These are phyloP conservation scores for Probaryconus sp. DNA, from an alignment of 1,140 invertebrate genomes.

Conservation along the genomic window DNA sequence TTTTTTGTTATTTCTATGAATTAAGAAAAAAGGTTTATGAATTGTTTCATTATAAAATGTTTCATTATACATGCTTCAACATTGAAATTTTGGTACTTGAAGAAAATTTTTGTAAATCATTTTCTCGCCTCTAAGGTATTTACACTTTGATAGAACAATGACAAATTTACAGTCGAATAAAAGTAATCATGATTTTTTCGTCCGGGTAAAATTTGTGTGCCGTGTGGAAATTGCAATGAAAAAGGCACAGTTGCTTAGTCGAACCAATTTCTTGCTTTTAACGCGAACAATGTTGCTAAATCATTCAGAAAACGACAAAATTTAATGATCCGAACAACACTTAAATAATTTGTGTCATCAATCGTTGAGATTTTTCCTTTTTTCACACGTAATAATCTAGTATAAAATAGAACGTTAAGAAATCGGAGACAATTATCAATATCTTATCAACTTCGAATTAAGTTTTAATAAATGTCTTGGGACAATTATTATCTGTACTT, in stretches of 20 bases:
- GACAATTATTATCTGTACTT: background rate
- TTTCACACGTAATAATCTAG: too few relatives aligned
- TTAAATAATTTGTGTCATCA: too few relatives aligned
- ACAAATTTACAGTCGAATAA: conserved; percentile 57
- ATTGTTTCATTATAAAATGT: conserved; percentile 48
- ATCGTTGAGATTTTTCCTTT: too few relatives aligned
- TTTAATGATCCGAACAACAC: too few relatives aligned
- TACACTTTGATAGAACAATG: conserved; percentile 45
- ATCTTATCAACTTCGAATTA: too few relatives aligned
- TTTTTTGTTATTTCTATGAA: background rate
- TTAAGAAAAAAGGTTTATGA: conserved; percentile 11
- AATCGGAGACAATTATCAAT: too few relatives aligned
- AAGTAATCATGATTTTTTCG: conserved; percentile 38
- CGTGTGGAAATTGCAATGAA: conserved; percentile 52
- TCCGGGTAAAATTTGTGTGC: conserved; percentile 21
- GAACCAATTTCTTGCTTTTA: conserved; percentile 45
- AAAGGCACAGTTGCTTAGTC: conserved; percentile 59
- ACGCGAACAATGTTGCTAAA: too few relatives aligned
- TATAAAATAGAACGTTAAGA: too few relatives aligned
- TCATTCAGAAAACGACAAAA: too few relatives aligned
- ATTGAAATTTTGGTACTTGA: conserved; percentile 38
- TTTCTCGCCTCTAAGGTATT: conserved; percentile 40
- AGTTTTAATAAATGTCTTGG: background rate
- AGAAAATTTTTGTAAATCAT: conserved; percentile 27
- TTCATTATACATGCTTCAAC: conserved; percentile 42